These are phyloP conservation scores for Sarcophilus harrisii DNA, from an alignment of 2,797 vertebrate genomes.

Conservation along the genomic window DNA sequence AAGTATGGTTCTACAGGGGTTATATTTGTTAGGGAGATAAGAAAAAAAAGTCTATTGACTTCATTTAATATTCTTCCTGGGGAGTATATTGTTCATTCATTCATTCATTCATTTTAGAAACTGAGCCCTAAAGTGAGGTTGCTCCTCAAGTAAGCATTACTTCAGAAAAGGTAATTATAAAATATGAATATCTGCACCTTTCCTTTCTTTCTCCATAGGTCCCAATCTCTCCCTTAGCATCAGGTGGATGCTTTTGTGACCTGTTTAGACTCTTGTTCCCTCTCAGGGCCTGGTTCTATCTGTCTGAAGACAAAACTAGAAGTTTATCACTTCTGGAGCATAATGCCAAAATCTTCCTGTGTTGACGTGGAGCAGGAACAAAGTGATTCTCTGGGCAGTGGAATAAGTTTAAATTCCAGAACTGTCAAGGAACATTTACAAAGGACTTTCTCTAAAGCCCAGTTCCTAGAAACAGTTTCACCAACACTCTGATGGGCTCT, in stretches of 20 bases:
- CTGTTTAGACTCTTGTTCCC: neutral
- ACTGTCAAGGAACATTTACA: neutral
- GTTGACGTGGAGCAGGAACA: neutral
- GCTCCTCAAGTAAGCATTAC: neutral
- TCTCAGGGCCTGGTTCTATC: neutral
- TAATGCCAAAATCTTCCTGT: neutral
- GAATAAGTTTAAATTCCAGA: neutral
- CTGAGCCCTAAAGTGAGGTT: neutral
- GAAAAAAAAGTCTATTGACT: neutral
- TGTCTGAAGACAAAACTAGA: neutral
- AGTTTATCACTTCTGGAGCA: neutral
- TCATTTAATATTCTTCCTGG: neutral
- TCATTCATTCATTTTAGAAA: neutral
- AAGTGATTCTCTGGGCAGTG: neutral
- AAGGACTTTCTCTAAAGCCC: neutral
- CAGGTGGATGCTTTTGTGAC: neutral
- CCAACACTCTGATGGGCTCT: neutral
- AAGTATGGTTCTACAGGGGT: neutral
- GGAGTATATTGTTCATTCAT: neutral
- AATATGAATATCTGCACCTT: neutral
- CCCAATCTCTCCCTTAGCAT: neutral
- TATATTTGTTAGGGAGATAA: neutral
- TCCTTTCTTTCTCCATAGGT: neutral
- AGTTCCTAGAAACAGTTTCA: neutral
- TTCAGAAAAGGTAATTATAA: neutral